Percentiles rank a stretch among this genome's conserved stretches.
phyloP scores from a whole-genome alignment of 1,140 invertebrate genomes.

The Planococcus citri region DNA sequence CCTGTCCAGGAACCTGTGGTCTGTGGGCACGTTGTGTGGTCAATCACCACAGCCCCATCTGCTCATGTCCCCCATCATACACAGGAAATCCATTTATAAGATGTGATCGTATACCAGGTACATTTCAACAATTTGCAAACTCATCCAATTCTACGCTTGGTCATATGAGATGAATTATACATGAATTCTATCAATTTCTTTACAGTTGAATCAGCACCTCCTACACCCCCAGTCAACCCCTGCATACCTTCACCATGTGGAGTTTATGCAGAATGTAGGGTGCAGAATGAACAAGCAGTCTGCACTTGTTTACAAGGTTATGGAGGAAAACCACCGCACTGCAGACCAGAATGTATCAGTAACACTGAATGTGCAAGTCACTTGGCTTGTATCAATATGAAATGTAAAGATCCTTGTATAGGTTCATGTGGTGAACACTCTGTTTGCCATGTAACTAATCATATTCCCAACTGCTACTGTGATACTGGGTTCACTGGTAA shows the following conservation, averaged over 20 bases:
- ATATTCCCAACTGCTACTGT: constrained; percentile 51
- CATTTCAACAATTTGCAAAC: neutral
- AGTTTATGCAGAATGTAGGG: constrained; percentile 51
- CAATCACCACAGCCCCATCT: constrained; percentile 52
- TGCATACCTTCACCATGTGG: constrained; percentile 62
- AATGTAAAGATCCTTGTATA: constrained; percentile 43
- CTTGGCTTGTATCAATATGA: constrained; percentile 42
- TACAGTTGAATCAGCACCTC: constrained; percentile 21
- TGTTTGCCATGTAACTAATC: constrained; percentile 52
- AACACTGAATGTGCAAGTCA: constrained; percentile 40
- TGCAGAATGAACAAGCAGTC: constrained; percentile 36
- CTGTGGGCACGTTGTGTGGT: constrained; percentile 51
- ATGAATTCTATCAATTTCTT: neutral
- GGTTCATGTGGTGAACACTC: constrained; percentile 45
- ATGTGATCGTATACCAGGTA: constrained; percentile 34
- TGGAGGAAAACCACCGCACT: constrained; percentile 37
- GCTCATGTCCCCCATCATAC: constrained; percentile 48
- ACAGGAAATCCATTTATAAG: constrained; percentile 58
- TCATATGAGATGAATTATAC: no score
- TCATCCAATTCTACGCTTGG: no score
- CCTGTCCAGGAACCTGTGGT: constrained; percentile 62
- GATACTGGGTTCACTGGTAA: constrained; percentile 51
- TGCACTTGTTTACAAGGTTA: constrained; percentile 35
- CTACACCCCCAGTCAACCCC: constrained; percentile 35
- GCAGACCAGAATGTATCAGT: constrained; percentile 40